Evolutionary conservation across 1,140 invertebrate species (phyloP).

Genomic region (Drosophila watanabei): DNA sequence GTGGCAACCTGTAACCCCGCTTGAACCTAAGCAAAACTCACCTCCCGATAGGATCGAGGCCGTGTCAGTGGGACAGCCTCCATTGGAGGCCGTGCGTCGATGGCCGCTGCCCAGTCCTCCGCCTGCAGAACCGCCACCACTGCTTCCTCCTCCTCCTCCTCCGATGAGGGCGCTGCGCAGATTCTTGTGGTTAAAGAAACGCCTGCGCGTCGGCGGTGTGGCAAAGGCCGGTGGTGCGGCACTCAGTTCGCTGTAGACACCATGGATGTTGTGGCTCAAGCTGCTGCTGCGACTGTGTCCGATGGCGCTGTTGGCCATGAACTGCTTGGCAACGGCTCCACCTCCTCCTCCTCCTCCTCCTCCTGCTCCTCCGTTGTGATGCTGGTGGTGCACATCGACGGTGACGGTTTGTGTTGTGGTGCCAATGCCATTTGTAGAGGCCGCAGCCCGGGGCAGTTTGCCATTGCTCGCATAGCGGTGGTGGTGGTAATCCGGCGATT

Average conservation of each 20-base stretch:
- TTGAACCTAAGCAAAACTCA: slow-evolving; percentile 52
- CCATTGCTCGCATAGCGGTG: slow-evolving; percentile 85
- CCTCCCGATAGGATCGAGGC: slow-evolving; percentile 74
- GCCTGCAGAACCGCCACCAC: neutral
- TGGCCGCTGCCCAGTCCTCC: slow-evolving; percentile 44
- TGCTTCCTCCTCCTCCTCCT: slow-evolving; percentile 14
- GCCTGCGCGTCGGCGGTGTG: slow-evolving; percentile 91
- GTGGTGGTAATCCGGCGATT: slow-evolving; percentile 84
- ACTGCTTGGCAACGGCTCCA: slow-evolving; percentile 43
- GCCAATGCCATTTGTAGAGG: slow-evolving; percentile 52
- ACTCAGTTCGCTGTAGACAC: slow-evolving; percentile 69
- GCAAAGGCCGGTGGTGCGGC: slow-evolving; percentile 87
- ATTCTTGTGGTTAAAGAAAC: slow-evolving; percentile 92
- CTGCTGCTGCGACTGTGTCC: slow-evolving; percentile 77
- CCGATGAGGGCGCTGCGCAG: slow-evolving; percentile 90
- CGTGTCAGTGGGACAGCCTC: slow-evolving; percentile 80
- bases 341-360: neutral
- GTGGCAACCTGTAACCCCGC: neutral
- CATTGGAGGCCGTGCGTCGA: slow-evolving; percentile 82
- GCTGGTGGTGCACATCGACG: slow-evolving; percentile 78
- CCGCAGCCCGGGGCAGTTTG: slow-evolving; percentile 73
- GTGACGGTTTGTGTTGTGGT: slow-evolving; percentile 78
- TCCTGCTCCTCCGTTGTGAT: slow-evolving; percentile 42
- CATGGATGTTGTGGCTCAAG: slow-evolving; percentile 62
- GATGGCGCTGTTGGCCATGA: slow-evolving; percentile 36